Base-by-base conservation (phyloP, 2,888 invertebrate species). In the Dastarcus helophoroides region DNA sequence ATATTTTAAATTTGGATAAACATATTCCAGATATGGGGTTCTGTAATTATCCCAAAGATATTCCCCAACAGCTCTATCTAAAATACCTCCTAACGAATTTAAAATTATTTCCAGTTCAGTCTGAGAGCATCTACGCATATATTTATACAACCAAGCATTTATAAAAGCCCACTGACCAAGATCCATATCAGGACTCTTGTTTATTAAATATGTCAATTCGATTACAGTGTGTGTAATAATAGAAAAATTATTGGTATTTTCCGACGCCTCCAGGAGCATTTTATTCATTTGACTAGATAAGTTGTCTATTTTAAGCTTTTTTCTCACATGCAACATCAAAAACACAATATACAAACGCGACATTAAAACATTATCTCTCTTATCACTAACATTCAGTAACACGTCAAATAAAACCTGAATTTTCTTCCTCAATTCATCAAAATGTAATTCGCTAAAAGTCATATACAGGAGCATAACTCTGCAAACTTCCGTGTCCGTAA, bases 151-250 rank as follows among this genome's bases (percentile, higher is more conserved):
- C 60, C 60, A 62, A n/a, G 38, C 22, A 26, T 51, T 48, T 3
- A 62, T 38, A 13, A 62, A 40, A n/a, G 46, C 23, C 44, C 51
- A 51, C 36, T 60, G 59, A 13, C 52, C 41, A 5, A 58, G 38
- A 21, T 48, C 42, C 41, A 52, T 45, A 31, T 46, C 48, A 29
- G 46, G 48, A 25, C 50, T 54, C 1, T 36, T 32, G 30, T 44
- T 48, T 10, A 57, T 40, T 4, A 57, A 42, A 7, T 32, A 22
- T 30, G 50, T 43, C 16, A 58, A 40, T 24, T 52, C 50, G 4
- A 32, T 27, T 1, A 57, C 32, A 33, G 51, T 57, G 7, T 40
- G 36, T 36, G 51, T 53, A 7, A 60, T 38, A 8, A 57, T 39
- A 31, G 46, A 39, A 31, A 47, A 56, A 7, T 41, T 36, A 23